These are phyloP conservation scores for Beris chalybata DNA, from an alignment of 2,888 invertebrate species.

Conservation along the genomic window DNA sequence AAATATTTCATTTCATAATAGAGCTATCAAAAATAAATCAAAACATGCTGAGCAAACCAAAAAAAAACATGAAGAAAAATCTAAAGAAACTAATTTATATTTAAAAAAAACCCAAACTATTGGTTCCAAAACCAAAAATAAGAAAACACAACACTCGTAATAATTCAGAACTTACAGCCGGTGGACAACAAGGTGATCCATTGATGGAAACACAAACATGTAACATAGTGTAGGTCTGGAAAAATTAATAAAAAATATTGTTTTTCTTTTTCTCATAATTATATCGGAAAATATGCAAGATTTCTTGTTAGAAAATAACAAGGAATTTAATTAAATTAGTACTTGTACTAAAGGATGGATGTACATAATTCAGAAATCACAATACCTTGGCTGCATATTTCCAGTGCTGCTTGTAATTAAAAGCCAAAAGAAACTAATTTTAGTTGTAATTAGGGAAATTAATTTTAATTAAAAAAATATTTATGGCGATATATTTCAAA, in stretches of 20 bases:
- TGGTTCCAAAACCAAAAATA: not conserved
- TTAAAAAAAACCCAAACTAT: slow-evolving; percentile 2
- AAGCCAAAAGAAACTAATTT: not conserved
- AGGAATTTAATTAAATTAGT: not conserved
- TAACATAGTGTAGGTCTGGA: slow-evolving; percentile 87
- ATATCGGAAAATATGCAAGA: slow-evolving; percentile 1
- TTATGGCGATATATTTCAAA: no score
- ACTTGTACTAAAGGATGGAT: no score
- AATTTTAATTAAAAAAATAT: not conserved
- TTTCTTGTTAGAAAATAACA: slow-evolving; percentile 10
- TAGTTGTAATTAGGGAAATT: slow-evolving; percentile 15
- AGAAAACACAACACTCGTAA: not conserved
- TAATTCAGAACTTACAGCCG: slow-evolving; percentile 64
- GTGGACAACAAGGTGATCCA: slow-evolving; percentile 82
- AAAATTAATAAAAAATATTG: slow-evolving; percentile 42
- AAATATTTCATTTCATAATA: not conserved
- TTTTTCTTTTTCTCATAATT: slow-evolving; percentile 8
- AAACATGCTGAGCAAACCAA: not conserved
- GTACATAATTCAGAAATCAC: slow-evolving; percentile 16
- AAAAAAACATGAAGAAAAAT: slow-evolving; percentile 4
- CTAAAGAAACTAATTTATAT: not conserved
- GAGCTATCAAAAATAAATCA: not conserved
- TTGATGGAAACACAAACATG: slow-evolving; percentile 86
- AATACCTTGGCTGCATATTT: slow-evolving; percentile 55
- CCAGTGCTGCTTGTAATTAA: slow-evolving; percentile 53